phyloP scores from a whole-genome alignment of 2,113 vertebrate species.

The Poecile atricapillus region DNA sequence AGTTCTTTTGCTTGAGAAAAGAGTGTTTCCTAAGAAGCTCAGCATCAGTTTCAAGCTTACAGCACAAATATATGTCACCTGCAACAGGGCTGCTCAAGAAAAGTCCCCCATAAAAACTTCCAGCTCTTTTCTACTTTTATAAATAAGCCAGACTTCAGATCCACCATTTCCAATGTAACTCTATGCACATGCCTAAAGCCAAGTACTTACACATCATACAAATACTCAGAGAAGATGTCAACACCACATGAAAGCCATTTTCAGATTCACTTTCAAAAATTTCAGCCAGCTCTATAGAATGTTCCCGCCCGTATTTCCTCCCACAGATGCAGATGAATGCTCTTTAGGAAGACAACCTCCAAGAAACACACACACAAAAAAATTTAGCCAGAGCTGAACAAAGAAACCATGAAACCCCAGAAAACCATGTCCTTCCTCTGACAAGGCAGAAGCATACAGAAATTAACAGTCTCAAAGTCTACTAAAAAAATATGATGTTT shows the following conservation, averaged over 20 bases:
- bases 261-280: background rate
- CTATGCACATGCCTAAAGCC: background rate
- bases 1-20: background rate
- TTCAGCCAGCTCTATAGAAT: background rate
- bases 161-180: background rate
- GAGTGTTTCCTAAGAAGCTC: background rate
- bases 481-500: background rate
- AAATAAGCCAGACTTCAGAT: background rate
- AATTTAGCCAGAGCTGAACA: background rate
- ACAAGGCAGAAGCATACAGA: background rate
- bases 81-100: background rate
- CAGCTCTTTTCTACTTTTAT: background rate
- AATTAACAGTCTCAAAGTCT: background rate
- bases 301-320: background rate
- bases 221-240: background rate
- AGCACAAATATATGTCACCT: background rate
- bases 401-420: background rate
- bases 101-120: background rate
- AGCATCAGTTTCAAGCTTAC: background rate
- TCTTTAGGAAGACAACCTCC: background rate
- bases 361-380: background rate
- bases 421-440: background rate
- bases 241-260: background rate
- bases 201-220: background rate
- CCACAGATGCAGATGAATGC: background rate